phyloP scores from a whole-genome alignment of 2,888 invertebrate species.

The Eilema caniola region DNA sequence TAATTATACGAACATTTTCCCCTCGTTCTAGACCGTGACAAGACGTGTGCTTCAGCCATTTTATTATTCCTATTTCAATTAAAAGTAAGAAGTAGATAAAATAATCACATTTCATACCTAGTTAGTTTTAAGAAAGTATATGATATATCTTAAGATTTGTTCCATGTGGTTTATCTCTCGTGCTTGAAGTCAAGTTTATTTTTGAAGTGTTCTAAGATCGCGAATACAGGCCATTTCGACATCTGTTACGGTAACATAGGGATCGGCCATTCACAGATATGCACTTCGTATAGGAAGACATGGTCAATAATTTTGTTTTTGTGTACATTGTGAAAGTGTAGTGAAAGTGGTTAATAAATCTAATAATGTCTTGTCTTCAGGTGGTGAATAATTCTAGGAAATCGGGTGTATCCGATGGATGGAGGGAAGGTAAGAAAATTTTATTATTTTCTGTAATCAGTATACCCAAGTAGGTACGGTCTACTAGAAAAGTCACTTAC shows the following conservation, averaged over 20 bases:
- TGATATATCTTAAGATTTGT: constrained; percentile 63
- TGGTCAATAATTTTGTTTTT: constrained; percentile 67
- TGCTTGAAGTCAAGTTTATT: constrained; percentile 65
- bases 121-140: constrained; percentile 30
- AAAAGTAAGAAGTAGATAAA: constrained; percentile 30
- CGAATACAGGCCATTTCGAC: constrained; percentile 76
- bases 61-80: constrained; percentile 36
- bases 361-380: constrained; percentile 66
- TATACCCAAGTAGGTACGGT: background rate
- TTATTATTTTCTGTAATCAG: background rate
- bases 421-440: constrained; percentile 79
- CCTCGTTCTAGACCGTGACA: constrained; percentile 70
- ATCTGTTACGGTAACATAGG: constrained; percentile 68
- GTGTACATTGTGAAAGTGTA: constrained; percentile 46
- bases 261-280: constrained; percentile 63
- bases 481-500: background rate
- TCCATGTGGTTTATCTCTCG: constrained; percentile 33
- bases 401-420: constrained; percentile 84
- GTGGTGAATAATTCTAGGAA: constrained; percentile 91
- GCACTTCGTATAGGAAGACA: constrained; percentile 63
- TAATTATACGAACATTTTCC: constrained; percentile 71
- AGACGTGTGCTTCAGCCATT: constrained; percentile 59
- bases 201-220: constrained; percentile 67
- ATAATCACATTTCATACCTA: constrained; percentile 24
- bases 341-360: constrained; percentile 60